Evolutionary conservation across 2,888 invertebrate genomes (phyloP).

Genomic region (Podabrus alpinus): DNA sequence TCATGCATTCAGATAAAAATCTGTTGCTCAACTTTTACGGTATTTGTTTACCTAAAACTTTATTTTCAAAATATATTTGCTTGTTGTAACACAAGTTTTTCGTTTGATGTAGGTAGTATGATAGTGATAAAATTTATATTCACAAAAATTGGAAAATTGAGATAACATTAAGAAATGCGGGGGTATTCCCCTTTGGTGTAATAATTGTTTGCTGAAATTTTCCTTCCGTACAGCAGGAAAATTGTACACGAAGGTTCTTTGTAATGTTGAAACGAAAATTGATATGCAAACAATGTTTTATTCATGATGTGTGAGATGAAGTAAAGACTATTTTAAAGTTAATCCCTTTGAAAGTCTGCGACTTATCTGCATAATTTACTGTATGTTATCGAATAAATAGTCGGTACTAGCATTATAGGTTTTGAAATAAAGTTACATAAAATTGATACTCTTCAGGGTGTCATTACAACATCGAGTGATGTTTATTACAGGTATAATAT

Average conservation of each 20-base stretch:
- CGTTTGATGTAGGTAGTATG: neutral
- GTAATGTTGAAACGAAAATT: neutral
- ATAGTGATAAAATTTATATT: neutral
- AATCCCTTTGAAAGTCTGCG: neutral
- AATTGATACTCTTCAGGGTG: neutral
- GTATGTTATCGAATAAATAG: neutral
- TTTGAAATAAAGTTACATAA: neutral
- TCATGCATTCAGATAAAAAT: conserved; percentile 1
- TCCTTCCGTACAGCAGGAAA: neutral
- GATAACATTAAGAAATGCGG: too few relatives aligned
- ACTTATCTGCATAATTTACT: neutral
- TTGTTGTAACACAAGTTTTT: neutral
- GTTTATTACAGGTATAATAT: too few relatives aligned
- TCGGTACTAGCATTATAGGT: neutral
- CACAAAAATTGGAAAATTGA: neutral
- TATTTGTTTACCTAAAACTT: neutral
- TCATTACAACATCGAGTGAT: neutral
- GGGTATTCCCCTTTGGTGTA: neutral
- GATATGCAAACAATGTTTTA: neutral
- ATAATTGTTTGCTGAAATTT: neutral
- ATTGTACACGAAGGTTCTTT: neutral
- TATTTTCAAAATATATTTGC: neutral
- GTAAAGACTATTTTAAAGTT: neutral
- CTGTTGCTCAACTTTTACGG: neutral
- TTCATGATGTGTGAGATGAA: neutral